Evolutionary conservation across 2,888 invertebrate species (phyloP).

Genomic region (Encarsia formosa): DNA sequence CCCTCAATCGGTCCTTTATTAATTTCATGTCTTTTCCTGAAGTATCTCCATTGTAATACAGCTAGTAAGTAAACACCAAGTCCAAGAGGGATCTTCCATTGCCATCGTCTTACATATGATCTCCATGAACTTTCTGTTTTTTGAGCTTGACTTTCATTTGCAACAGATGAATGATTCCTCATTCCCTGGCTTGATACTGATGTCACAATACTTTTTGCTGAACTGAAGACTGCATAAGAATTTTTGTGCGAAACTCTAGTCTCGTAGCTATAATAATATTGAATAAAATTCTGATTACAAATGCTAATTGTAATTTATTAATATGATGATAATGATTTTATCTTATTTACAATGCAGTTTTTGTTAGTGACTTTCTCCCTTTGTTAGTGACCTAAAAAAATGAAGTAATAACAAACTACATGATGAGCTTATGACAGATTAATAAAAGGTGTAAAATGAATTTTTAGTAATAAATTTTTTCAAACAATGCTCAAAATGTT

Average conservation of each 20-base stretch:
- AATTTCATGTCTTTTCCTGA: constrained; percentile 35
- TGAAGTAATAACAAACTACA: neutral
- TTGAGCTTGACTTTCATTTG: constrained; percentile 3
- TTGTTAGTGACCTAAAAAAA: neutral
- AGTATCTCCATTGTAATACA: constrained; percentile 39
- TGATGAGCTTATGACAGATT: neutral
- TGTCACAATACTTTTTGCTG: constrained; percentile 23
- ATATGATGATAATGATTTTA: neutral
- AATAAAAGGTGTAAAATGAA: neutral
- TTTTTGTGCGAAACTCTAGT: constrained; percentile 24
- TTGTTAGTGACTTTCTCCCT: too few species aligned
- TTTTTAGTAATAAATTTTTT: too few species aligned
- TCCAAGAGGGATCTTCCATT: constrained; percentile 38
- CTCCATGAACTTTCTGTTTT: constrained; percentile 29
- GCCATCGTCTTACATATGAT: constrained; percentile 33
- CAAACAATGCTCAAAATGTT: too few species aligned
- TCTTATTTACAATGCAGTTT: neutral
- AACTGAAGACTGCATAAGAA: constrained; percentile 25
- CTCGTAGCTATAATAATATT: constrained; percentile 21
- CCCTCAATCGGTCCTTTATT: constrained; percentile 34
- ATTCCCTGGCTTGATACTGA: constrained; percentile 19
- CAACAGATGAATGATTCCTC: constrained; percentile 12
- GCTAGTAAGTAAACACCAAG: constrained; percentile 40
- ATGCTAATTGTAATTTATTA: constrained; percentile 2
- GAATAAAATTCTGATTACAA: constrained; percentile 1